Evolutionary conservation across 1,140 invertebrate species (phyloP), one percentile per base, ranked within the genome.

Genomic region (Panonychus citri): DNA sequence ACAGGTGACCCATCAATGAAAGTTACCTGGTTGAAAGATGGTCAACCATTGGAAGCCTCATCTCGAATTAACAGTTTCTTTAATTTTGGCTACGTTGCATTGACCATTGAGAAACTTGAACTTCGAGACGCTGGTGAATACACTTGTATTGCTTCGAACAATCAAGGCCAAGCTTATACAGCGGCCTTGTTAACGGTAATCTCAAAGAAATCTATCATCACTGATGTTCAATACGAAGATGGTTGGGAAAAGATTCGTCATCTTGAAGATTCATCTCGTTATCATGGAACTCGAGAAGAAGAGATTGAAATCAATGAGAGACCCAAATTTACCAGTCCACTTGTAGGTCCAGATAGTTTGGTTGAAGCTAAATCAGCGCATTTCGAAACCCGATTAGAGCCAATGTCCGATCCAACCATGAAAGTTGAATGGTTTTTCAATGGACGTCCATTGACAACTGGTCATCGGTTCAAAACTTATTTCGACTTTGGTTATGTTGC

Each of bases 1-100:
- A 84, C 95, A 24, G 93, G 89, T 43, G 93, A 98, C 73, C 77
- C 85, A 1, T 85, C 85, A 0, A 85, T 98, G 82, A 87, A 85
- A 68, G 88, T 98, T 0, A 85, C 94, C 73, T 99, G 94, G 94
- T 93, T 86, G 72, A 85, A 89, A 59, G 90, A 96, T 67, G 88
- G 85, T 64, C 73, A 78, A 60, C 82, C 85, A 51, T 17, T 60
- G 17, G 61, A 63, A 25, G 65, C 66, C 63, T 86, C 85, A 17
- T 87, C 84, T 15, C 74, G 89, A 58, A 83, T 93, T 3, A 85
- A 88, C 66, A 84, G 83, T 68, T 76, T 88, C 21, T 43, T 34
- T 48, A 88, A 94, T 64, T 90, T 90, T 68, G 86, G 85, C n/a
- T 88, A 85, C 56, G 82, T 89, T 62, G 81, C 83, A 1, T 69